These are phyloP conservation scores for Geotria australis DNA, from an alignment of 2,797 vertebrate genomes.

Conservation along the genomic window DNA sequence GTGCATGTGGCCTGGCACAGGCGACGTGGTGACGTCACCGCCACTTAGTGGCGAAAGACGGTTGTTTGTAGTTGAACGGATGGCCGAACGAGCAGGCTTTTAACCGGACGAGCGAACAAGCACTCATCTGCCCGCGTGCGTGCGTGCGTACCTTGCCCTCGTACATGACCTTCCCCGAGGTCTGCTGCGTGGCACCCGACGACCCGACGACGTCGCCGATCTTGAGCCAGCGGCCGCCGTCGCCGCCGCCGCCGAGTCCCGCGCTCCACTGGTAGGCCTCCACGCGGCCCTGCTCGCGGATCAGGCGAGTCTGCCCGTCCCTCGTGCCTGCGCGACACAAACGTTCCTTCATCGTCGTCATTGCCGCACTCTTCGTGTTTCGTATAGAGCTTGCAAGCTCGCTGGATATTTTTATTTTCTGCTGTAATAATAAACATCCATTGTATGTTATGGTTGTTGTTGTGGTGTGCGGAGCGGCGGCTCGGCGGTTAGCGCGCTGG, in stretches of 20 bases:
- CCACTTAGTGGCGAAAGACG: too few relatives aligned
- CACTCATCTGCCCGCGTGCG: too few relatives aligned
- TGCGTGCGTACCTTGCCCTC: conserved; percentile 99
- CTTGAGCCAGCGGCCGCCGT: conserved; percentile 58
- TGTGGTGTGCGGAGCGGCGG: too few relatives aligned
- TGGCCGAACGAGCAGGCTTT: too few relatives aligned
- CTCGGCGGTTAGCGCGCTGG: too few relatives aligned
- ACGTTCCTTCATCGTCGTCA: background rate
- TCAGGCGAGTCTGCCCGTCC: conserved; percentile 74
- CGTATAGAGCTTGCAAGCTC: background rate
- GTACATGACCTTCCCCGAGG: conserved; percentile 54
- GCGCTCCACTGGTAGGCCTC: conserved; percentile 89
- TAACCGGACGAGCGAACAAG: too few relatives aligned
- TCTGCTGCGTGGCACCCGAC: conserved; percentile 46
- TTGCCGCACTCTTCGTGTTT: background rate
- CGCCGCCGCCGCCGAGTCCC: conserved; percentile 2
- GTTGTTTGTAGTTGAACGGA: too few relatives aligned
- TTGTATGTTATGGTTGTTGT: too few relatives aligned
- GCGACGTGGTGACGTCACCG: too few relatives aligned
- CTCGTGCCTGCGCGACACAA: conserved; percentile 27
- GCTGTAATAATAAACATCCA: too few relatives aligned
- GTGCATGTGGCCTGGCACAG: too few relatives aligned
- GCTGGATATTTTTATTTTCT: too few relatives aligned
- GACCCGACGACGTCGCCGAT: conserved; percentile 88
- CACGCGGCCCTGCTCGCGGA: conserved; percentile 46